Base-by-base conservation (phyloP, 2,888 invertebrate species). In the Macrophya alboannulata region DNA sequence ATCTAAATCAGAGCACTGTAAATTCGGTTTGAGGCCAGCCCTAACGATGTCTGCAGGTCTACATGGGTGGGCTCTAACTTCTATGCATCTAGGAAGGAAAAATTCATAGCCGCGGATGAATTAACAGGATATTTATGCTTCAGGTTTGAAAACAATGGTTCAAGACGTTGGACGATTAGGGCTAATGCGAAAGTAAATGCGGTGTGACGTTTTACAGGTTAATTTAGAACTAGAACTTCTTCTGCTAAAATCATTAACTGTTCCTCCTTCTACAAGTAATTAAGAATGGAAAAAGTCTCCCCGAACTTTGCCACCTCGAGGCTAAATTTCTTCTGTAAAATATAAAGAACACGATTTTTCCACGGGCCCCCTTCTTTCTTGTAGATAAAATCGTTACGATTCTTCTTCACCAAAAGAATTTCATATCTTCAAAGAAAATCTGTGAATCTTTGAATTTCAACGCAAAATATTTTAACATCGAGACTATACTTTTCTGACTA, bases 171-270 rank as follows among this genome's bases (percentile, higher is more conserved):
- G 48, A 83, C 83, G 83, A 83, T 83, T 83, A 59, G 55, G 79
- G 59, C 83, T 83, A 83, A 83, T 83, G 83, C 83, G 83, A 83
- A 83, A 68, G 68, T 83, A 71, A 83, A 83, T 65, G 83, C 83
- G 68, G 83, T 68, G 83, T 83, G 83, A 83, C 83, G 83, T 71
- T 83, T 85, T 82, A 85, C 85, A 82, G 72, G 85, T 85, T 77
- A 85, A 85, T 85, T 85, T 85, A 45, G 72, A 85, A 68, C 43
- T 15, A 48, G 40, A 81, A n/a, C n/a, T 12, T 74, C 45, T 45
- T 74, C 43, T 21, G 15, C 65, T 37, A 74, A 74, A 74, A 74
- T 74, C 74, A 74, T 74, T 74, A 74, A 74, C 74, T n/a, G 68
- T 25, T 68, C 68, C 55, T 51, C 55, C 51, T 55, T 9, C 77